Evolutionary conservation across 2,888 invertebrate genomes (phyloP), one percentile per base, ranked within the genome.

Genomic region (Zygothrica quintamaculata): DNA sequence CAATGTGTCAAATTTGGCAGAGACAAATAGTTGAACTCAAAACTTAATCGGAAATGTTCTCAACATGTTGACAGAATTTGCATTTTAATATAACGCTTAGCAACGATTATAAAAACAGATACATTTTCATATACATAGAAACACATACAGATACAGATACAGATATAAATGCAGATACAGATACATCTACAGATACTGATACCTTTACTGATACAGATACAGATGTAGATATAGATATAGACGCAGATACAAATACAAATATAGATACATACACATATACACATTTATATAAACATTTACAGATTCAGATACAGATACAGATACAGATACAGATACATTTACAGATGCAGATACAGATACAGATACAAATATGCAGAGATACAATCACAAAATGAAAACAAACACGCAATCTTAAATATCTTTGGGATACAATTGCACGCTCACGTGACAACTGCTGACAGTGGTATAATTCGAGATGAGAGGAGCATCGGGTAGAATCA

Each of bases 11-110:
- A 59, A 46, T 18, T 55, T 78, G 84, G 77, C 85, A 79, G 60
- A 74, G 80, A 80, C 64, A 73, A 74, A 84, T 66, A 18, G 80
- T 25, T 39, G 43, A 56, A 40, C 43, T 43, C 22, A 50, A 33
- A 52, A 22, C 59, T 40, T 60, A 77, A 74, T 81, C 77, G 81
- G 71, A 84, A 80, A 80, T 74, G 37, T 65, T 65, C 22, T 61
- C 34, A 57, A 52, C 29, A 48, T 44, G 48, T 65, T 64, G 71
- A 48, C 58, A 70, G 52, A 44, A 64, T 55, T 26, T 60, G 44
- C 11, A 57, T 68, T 52, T 53, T 48, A 57, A 50, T 42, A 52
- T 55, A n/a, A n/a, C n/a, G n/a, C n/a, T n/a, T n/a, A n/a, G n/a
- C n/a, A n/a, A n/a, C n/a, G n/a, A n/a, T n/a, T 29, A 29, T 9